Percentiles rank a stretch among this genome's conserved stretches.
Evolutionary conservation across 2,797 vertebrate genomes (phyloP).

Genomic region (Rousettus madagascariensis): DNA sequence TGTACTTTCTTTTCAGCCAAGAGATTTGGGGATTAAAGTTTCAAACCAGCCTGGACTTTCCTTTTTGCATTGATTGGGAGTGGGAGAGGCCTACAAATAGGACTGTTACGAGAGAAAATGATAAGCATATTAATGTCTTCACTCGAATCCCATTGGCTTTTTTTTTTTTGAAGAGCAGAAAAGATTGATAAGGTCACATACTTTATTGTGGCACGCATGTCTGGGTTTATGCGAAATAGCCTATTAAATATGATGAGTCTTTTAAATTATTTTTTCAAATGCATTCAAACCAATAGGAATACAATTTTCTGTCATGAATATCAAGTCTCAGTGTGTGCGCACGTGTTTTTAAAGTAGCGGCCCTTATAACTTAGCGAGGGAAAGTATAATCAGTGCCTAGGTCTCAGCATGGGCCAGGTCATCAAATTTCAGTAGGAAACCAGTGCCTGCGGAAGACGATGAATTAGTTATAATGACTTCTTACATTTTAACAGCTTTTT

Average conservation of each 20-base stretch:
- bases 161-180: constrained; percentile 12
- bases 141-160: neutral
- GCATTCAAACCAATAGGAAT: neutral
- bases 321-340: neutral
- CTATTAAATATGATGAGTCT: constrained; percentile 26
- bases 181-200: neutral
- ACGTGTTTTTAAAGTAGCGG: constrained; percentile 43
- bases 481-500: neutral
- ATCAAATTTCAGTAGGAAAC: neutral
- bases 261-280: constrained; percentile 61
- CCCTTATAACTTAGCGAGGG: neutral
- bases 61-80: neutral
- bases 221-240: constrained; percentile 21
- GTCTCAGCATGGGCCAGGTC: neutral
- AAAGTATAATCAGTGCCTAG: neutral
- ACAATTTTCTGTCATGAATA: constrained; percentile 46
- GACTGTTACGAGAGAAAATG: neutral
- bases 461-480: neutral
- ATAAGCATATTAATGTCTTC: neutral
- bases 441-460: neutral
- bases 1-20: neutral
- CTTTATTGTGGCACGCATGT: neutral
- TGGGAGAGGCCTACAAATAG: neutral
- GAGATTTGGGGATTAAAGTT: neutral
- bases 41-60: neutral